These are phyloP conservation scores for Peromyscus leucopus DNA, from an alignment of 2,113 vertebrate species.

Conservation along the genomic window DNA sequence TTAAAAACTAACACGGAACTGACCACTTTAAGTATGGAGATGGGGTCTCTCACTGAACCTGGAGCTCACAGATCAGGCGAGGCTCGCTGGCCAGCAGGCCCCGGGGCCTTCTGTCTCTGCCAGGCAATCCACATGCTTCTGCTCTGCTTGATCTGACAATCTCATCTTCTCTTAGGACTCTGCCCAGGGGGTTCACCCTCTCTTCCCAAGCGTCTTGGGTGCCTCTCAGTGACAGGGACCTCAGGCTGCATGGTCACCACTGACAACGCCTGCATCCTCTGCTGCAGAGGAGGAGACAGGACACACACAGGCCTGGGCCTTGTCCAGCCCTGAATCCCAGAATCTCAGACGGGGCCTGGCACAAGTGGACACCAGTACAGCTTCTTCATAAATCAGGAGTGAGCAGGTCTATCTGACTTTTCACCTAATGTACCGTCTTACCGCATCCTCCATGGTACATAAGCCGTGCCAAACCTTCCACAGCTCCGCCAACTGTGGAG, in stretches of 20 bases:
- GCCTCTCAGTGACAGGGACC: background rate
- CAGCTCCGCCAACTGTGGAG: background rate
- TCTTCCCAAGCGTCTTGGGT: background rate
- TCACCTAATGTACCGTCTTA: background rate
- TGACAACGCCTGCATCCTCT: background rate
- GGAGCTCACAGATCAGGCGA: background rate
- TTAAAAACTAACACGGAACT: background rate
- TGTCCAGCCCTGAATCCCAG: background rate
- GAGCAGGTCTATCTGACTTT: background rate
- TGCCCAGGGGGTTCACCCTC: background rate
- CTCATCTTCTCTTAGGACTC: background rate
- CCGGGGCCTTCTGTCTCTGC: background rate
- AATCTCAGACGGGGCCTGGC: background rate
- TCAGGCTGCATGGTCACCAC: fast-evolving
- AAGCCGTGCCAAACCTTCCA: background rate
- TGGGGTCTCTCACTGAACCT: background rate
- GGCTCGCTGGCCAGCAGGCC: background rate
- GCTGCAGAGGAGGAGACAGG: background rate
- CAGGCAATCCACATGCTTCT: background rate
- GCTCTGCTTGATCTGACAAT: background rate
- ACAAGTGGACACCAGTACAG: background rate
- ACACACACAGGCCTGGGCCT: background rate
- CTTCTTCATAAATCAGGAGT: background rate
- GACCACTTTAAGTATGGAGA: background rate
- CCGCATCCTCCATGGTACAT: background rate